phyloP scores from a whole-genome alignment of 92 coral and sea anemone genomes.

The Micromussa lordhowensis region DNA sequence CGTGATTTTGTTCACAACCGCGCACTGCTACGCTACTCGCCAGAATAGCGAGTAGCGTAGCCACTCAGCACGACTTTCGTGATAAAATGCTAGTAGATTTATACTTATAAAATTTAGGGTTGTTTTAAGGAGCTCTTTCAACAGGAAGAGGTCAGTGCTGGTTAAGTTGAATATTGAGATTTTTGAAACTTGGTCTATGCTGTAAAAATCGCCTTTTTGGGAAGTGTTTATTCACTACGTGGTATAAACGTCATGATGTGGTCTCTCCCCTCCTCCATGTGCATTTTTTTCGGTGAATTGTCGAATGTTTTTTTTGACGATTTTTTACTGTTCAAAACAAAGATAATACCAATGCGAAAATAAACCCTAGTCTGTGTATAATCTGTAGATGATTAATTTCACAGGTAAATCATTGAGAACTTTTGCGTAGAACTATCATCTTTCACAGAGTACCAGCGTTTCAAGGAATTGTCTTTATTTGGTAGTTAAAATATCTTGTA shows the following conservation, averaged over 20 bases:
- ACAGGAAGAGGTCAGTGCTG: not conserved
- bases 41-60: no score
- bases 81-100: no score
- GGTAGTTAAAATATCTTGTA: slow-evolving; percentile 1
- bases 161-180: not conserved
- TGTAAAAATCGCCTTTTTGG: not conserved
- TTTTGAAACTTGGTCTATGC: not conserved
- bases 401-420: not conserved
- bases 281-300: not conserved
- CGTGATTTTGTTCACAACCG: no score
- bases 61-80: no score
- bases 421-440: not conserved
- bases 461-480: not conserved
- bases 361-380: not conserved
- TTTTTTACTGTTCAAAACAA: not conserved
- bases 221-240: not conserved
- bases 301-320: not conserved
- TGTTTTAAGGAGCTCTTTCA: not conserved
- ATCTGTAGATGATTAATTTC: not conserved
- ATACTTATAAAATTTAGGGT: no score
- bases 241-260: not conserved
- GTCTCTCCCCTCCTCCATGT: not conserved
- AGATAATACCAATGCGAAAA: not conserved
- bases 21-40: no score
- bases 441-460: not conserved